Conservation (phyloP, 2,888 invertebrate genomes). For the Siphlonurus alternatus region DNA sequence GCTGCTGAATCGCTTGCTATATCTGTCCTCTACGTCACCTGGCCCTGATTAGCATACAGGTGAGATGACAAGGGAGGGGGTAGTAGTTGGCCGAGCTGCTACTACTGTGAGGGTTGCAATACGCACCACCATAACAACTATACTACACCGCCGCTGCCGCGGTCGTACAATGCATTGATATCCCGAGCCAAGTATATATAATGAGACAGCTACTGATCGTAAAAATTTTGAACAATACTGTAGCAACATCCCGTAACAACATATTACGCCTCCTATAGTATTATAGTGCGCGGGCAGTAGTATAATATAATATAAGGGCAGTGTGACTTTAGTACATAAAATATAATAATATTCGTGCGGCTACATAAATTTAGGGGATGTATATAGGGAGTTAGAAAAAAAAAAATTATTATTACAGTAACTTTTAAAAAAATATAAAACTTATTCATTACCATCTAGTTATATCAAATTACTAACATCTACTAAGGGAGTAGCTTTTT, state of each 20-base stretch:
- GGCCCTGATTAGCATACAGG: constrained; percentile 2
- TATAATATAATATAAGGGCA: background rate
- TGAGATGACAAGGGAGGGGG: background rate
- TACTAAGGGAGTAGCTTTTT: background rate
- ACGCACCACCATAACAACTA: background rate
- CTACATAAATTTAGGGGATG: background rate
- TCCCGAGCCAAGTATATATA: too few relatives aligned
- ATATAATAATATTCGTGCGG: background rate
- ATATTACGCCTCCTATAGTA: background rate
- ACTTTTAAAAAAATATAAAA: background rate
- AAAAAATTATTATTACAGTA: background rate
- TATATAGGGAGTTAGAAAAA: background rate
- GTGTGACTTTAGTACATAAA: too few relatives aligned
- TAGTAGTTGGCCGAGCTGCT: background rate
- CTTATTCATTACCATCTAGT: background rate
- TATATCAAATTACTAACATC: background rate
- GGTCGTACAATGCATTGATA: background rate
- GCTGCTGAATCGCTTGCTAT: background rate
- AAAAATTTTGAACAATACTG: background rate
- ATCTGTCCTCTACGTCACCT: background rate
- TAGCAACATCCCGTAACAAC: background rate
- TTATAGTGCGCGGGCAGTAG: too few relatives aligned
- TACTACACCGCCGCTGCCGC: background rate
- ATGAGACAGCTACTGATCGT: background rate
- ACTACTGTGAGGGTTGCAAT: background rate